Base-by-base conservation (phyloP, 1,140 invertebrate species). In the Plectus sambesii region DNA sequence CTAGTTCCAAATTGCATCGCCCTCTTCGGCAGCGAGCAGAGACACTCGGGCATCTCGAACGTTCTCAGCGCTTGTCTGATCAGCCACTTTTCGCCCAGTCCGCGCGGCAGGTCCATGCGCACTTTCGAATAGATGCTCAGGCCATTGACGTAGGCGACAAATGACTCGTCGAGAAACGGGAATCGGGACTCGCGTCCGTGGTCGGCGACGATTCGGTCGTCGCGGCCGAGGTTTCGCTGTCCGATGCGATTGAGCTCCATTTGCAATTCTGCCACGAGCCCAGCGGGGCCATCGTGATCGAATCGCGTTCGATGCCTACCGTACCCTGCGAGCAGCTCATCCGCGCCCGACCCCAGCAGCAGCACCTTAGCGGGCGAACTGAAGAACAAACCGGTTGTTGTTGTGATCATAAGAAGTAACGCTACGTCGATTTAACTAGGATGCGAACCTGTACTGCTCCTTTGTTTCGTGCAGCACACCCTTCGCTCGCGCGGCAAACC, bases 1-100 rank as follows among this genome's bases (percentile, higher is more conserved):
- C 84, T 77, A 0, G 87, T 89, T n/a, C 92, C 92, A 78, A 98
- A 97, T 70, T 98, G 92, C 41, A 98, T 81, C 12, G 90, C 92
- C 71, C 86, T 69, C 72, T 98, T 98, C 36, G 84, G 83, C 38
- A 85, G 76, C 38, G 69, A 66, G 1, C 82, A 78, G 17, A 81
- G 79, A 38, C 76, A 69, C 51, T 63, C 68, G 2, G 86, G 70
- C 23, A 63, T 27, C 5, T 24, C 61, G 17, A 64, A 30, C 17
- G 15, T 15, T 12, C 33, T 15, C 6, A 75, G 50, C 6, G 84
- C 84, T 19, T 90, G 68, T 60, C 92, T 74, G 25, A 98, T 72
- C 29, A 97, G 73, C 37, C 92, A 70, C 72, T 98, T 98, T 65
- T 97, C 90, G n/a, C 90, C 90, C 42, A 87, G 54, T 33, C 88